phyloP scores from a whole-genome alignment of 2,888 invertebrate species.

The Spodoptera picta region DNA sequence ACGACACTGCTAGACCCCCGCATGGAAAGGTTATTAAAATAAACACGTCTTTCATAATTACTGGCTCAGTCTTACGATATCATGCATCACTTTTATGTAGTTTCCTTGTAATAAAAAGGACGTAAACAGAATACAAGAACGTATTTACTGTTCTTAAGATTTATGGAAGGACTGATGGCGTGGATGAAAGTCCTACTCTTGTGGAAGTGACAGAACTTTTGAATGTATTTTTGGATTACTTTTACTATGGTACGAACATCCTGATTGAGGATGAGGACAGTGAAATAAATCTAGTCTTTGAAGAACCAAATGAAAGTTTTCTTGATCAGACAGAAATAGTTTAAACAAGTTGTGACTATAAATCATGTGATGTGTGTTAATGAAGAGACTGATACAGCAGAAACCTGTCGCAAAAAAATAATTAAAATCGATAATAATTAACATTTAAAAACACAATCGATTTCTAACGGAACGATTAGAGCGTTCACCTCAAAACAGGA shows the following conservation, averaged over 20 bases:
- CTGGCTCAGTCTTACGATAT: constrained; percentile 29
- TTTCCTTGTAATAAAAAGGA: constrained; percentile 43
- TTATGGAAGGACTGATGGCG: constrained; percentile 23
- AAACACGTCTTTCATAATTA: constrained; percentile 47
- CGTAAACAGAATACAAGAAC: constrained; percentile 41
- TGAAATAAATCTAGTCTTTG: no score
- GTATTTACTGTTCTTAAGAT: constrained; percentile 30
- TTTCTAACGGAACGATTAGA: constrained; percentile 42
- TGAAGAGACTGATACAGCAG: constrained; percentile 2
- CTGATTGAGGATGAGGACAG: no score
- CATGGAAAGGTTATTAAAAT: constrained; percentile 51
- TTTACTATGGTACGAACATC: constrained; percentile 7
- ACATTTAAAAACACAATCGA: constrained; percentile 32
- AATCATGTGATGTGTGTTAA: constrained; percentile 16
- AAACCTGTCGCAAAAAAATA: constrained; percentile 19
- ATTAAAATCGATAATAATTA: constrained; percentile 33
- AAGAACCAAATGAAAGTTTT: constrained; percentile 7
- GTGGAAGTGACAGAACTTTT: constrained; percentile 13
- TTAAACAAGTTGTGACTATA: constrained; percentile 16
- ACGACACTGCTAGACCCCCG: constrained; percentile 49
- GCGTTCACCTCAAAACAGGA: constrained; percentile 50
- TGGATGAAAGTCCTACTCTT: constrained; percentile 20
- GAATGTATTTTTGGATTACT: constrained; percentile 29
- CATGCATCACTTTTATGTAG: constrained; percentile 44
- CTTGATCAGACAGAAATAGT: neutral